Evolutionary conservation across 2,113 vertebrate genomes (phyloP).

Genomic region (Zapus hudsonius): DNA sequence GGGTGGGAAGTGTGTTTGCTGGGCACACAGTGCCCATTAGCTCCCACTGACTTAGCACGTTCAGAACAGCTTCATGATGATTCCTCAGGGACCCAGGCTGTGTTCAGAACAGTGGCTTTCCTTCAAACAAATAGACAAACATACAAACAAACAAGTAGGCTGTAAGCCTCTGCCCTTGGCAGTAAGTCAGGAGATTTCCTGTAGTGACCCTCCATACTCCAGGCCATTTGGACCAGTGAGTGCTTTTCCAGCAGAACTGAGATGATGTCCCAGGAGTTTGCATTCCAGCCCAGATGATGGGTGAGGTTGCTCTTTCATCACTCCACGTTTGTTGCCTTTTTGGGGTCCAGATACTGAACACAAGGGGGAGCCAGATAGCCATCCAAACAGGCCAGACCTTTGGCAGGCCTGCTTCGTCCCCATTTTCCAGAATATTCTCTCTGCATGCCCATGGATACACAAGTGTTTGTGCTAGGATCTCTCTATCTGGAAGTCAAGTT

Average conservation of each 20-base stretch:
- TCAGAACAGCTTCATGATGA: conserved; percentile 40
- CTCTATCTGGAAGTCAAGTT: not conserved
- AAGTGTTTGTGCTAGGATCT: not conserved
- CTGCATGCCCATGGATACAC: too few species aligned
- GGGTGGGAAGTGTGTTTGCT: conserved; percentile 25
- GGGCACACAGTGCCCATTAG: conserved; percentile 61
- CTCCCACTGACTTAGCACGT: conserved; percentile 72
- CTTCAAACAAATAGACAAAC: conserved; percentile 5
- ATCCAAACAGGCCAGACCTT: not conserved
- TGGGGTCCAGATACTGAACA: conserved; percentile 4
- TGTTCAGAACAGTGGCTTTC: conserved; percentile 43
- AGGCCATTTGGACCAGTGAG: not conserved
- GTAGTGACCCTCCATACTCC: not conserved
- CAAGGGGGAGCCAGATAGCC: conserved; percentile 51
- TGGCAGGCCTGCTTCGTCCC: not conserved
- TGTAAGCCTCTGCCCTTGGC: conserved; percentile 39
- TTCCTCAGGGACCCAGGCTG: conserved; percentile 36
- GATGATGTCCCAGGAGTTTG: not conserved
- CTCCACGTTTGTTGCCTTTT: not conserved
- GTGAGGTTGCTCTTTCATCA: not conserved
- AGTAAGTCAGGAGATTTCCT: conserved; percentile 36
- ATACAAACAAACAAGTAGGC: not conserved
- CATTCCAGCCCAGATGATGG: not conserved
- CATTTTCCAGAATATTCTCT: conserved; percentile 29
- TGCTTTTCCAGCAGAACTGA: not conserved